These are phyloP conservation scores for Spondyliosoma cantharus DNA, from an alignment of 2,797 vertebrate genomes.

Conservation along the genomic window DNA sequence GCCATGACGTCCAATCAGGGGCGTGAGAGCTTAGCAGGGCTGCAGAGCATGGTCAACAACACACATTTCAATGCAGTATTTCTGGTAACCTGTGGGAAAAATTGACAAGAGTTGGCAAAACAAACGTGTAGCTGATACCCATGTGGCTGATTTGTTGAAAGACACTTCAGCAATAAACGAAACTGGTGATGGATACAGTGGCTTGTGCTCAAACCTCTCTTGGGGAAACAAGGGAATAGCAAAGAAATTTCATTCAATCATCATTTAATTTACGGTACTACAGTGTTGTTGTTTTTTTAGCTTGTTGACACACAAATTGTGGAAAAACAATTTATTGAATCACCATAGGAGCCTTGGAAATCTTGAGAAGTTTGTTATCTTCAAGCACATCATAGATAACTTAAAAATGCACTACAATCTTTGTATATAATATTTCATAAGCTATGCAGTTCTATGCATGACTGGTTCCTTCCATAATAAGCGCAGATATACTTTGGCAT, in stretches of 20 bases:
- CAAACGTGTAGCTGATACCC: background rate
- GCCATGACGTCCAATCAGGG: constrained; percentile 26
- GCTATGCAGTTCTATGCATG: background rate
- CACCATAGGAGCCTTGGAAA: background rate
- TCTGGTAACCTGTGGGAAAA: background rate
- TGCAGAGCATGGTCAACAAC: background rate
- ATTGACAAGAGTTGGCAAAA: too few species aligned
- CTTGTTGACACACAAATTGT: background rate
- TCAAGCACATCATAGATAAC: background rate
- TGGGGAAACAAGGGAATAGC: background rate
- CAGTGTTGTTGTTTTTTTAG: background rate
- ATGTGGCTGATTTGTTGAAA: background rate
- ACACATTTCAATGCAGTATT: constrained; percentile 2
- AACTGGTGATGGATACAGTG: background rate
- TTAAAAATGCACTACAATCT: background rate
- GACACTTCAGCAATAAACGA: background rate
- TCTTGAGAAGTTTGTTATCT: background rate
- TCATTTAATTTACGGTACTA: background rate
- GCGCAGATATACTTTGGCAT: background rate
- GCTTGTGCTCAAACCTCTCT: background rate
- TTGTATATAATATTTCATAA: background rate
- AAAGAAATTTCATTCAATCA: background rate
- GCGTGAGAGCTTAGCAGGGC: background rate
- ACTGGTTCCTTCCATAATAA: constrained; percentile 7
- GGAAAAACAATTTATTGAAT: background rate